These are phyloP conservation scores for Brachyptera putata DNA, from an alignment of 2,888 invertebrate species.

Conservation along the genomic window DNA sequence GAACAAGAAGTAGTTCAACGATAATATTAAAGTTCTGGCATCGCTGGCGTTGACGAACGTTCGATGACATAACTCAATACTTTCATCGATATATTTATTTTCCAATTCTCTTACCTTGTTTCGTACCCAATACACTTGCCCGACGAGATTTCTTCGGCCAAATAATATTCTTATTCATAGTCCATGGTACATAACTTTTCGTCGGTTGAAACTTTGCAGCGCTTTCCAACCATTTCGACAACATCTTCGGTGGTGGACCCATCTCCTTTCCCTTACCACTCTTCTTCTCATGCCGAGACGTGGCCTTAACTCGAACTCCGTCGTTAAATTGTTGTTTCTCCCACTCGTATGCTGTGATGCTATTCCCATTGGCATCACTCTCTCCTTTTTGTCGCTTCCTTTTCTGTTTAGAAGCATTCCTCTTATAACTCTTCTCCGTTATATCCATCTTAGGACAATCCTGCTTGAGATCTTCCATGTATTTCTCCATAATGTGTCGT, in stretches of 20 bases:
- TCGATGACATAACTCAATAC: no score
- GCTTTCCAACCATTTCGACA: conserved; percentile 72
- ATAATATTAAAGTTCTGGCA: no score
- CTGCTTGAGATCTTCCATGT: conserved; percentile 45
- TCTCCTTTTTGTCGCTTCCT: conserved; percentile 35
- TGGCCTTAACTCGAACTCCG: background rate
- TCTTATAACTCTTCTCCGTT: background rate
- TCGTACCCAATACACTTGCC: no score
- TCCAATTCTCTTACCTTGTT: no score
- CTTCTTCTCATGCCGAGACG: background rate
- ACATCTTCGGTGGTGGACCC: conserved; percentile 46
- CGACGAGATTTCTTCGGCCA: no score
- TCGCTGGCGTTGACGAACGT: no score
- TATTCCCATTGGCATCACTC: background rate
- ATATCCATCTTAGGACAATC: background rate
- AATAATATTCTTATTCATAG: conserved; percentile 23
- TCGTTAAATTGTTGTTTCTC: background rate
- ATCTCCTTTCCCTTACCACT: background rate
- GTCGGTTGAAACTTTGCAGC: conserved; percentile 69
- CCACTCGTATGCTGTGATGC: background rate
- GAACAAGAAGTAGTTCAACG: no score
- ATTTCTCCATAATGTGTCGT: conserved; percentile 58
- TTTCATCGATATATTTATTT: no score
- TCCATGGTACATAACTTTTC: conserved; percentile 65
- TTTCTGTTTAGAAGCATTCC: background rate